Evolutionary conservation across 2,888 invertebrate species (phyloP).

Genomic region (Marronus borbonicus): DNA sequence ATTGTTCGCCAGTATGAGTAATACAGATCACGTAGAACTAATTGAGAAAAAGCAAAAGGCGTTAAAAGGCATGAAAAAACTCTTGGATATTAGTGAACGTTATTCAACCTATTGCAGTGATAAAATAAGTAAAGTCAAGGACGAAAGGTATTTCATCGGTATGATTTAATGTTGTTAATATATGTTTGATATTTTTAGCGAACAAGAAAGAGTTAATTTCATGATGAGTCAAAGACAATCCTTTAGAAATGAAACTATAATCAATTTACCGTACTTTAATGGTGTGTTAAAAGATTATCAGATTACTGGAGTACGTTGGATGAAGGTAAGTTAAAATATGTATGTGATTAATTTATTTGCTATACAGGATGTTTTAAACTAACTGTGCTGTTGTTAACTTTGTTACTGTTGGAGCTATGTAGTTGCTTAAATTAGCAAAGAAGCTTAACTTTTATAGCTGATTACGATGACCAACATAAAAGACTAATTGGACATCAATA

Average conservation of each 20-base stretch:
- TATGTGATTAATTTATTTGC: neutral
- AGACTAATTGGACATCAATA: no score
- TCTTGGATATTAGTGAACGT: slow-evolving; percentile 4
- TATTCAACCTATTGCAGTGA: slow-evolving; percentile 1
- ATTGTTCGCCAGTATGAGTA: neutral
- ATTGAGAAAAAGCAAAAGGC: neutral
- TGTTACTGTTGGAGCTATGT: no score
- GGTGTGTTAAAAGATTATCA: slow-evolving; percentile 76
- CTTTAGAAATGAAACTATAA: neutral
- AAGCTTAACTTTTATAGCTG: no score
- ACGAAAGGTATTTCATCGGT: neutral
- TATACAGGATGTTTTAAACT: no score
- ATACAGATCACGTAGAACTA: neutral
- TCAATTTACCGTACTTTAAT: slow-evolving; percentile 43
- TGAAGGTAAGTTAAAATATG: slow-evolving; percentile 71
- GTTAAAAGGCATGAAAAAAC: slow-evolving; percentile 6
- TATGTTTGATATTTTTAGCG: neutral
- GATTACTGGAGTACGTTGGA: slow-evolving; percentile 79
- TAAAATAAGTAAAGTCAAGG: neutral
- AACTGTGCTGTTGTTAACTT: no score
- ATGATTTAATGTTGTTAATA: no score
- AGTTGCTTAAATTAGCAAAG: no score
- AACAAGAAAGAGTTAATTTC: slow-evolving; percentile 23
- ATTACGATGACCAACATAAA: no score
- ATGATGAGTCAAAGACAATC: slow-evolving; percentile 13